Percentiles rank a stretch among this genome's conserved stretches.
Conservation (phyloP, 2,888 invertebrate species). For the Dyspetes luteomarginatus region DNA sequence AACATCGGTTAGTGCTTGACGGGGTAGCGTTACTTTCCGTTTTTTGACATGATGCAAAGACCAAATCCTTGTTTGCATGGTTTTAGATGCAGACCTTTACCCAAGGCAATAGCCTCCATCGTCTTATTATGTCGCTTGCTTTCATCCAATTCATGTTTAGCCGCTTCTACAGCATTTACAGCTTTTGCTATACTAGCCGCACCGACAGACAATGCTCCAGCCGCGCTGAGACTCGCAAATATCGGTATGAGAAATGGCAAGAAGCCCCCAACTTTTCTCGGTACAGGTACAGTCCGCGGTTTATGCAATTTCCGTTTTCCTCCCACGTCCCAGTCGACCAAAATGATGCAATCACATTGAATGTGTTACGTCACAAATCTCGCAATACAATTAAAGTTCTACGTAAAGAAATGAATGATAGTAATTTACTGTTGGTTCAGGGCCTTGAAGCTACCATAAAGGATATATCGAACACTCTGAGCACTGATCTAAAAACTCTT, state of each 20-base stretch:
- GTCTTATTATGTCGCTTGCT: conserved; percentile 76
- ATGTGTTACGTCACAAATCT: background rate
- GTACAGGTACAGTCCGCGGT: conserved; percentile 62
- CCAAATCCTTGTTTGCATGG: conserved; percentile 70
- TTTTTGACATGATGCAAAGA: conserved; percentile 60
- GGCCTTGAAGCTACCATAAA: background rate
- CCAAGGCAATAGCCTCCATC: conserved; percentile 79
- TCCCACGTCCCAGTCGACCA: conserved; percentile 17
- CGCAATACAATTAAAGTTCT: background rate
- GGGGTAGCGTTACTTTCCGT: conserved; percentile 11
- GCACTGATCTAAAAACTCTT: too few species aligned
- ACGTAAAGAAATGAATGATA: background rate
- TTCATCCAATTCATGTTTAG: conserved; percentile 75
- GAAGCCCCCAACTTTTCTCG: conserved; percentile 67
- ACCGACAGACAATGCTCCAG: conserved; percentile 77
- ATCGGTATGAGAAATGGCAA: conserved; percentile 71
- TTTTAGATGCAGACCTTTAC: conserved; percentile 65
- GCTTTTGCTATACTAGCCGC: conserved; percentile 78
- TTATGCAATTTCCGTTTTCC: conserved; percentile 49
- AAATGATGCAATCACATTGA: background rate
- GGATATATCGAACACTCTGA: background rate
- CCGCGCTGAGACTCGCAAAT: conserved; percentile 70
- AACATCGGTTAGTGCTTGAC: conserved; percentile 57
- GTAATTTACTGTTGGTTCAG: background rate
- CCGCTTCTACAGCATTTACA: conserved; percentile 75